Percentiles rank a stretch among this genome's conserved stretches.
phyloP scores from a whole-genome alignment of 1,140 invertebrate genomes.

The Zaprionus taronus region DNA sequence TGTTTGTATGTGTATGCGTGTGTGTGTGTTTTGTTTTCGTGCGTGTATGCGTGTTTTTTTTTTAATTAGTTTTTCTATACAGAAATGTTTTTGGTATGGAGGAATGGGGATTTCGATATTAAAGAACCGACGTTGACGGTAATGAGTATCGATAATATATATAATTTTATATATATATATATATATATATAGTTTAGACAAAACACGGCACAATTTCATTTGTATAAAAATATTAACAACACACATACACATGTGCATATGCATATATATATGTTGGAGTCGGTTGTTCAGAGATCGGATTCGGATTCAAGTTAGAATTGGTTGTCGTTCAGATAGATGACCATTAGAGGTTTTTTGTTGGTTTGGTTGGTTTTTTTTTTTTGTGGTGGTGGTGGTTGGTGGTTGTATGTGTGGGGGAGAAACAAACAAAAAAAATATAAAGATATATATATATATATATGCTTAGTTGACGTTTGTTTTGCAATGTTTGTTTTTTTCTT shows the following conservation, averaged over 20 bases:
- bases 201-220: conserved; percentile 7
- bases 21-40: conserved; percentile 42
- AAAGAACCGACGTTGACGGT: conserved; percentile 1
- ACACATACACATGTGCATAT: conserved; percentile 38
- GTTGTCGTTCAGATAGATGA: conserved; percentile 60
- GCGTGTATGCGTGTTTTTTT: conserved; percentile 53
- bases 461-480: conserved; percentile 60
- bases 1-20: conserved; percentile 54
- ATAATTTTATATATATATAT: not conserved
- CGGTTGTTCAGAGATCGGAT: conserved; percentile 30
- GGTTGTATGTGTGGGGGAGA: conserved; percentile 76
- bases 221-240: conserved; percentile 11
- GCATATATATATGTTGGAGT: conserved; percentile 44
- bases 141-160: conserved; percentile 12
- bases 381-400: conserved; percentile 40
- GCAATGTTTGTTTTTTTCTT: conserved; percentile 46
- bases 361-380: conserved; percentile 37
- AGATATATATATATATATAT: conserved; percentile 55
- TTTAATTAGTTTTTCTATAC: conserved; percentile 80
- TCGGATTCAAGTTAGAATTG: conserved; percentile 43
- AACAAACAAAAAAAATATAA: conserved; percentile 78
- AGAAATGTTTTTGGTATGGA: conserved; percentile 51
- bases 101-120: conserved; percentile 16
- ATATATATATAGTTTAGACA: conserved; percentile 17
- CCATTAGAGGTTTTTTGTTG: conserved; percentile 58